Conservation (phyloP, 1,140 invertebrate genomes). For the Glossosoma conforme region DNA sequence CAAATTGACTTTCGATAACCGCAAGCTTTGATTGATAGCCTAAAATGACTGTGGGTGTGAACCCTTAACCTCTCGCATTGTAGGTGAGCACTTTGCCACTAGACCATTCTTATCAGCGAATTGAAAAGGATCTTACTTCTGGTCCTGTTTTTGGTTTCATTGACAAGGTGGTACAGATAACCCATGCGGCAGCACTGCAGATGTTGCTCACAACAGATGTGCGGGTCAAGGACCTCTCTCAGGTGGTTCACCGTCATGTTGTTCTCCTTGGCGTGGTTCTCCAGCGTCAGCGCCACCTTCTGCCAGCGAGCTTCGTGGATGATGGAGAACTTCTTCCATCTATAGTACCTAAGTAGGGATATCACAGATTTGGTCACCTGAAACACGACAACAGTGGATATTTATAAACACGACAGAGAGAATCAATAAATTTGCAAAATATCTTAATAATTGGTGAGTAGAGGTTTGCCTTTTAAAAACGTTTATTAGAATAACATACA, state of each 20-base stretch:
- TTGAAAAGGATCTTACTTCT: slow-evolving; percentile 60
- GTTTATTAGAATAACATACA: too few species aligned
- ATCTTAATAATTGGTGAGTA: too few species aligned
- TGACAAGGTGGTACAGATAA: slow-evolving; percentile 81
- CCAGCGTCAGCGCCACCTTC: slow-evolving; percentile 70
- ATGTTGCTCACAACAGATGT: slow-evolving; percentile 70
- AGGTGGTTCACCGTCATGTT: slow-evolving; percentile 81
- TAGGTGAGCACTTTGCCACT: too few species aligned
- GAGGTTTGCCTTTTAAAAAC: too few species aligned
- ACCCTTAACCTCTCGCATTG: too few species aligned
- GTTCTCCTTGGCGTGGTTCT: slow-evolving; percentile 62
- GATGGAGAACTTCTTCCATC: slow-evolving; percentile 92
- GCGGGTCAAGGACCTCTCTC: slow-evolving; percentile 59
- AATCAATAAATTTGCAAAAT: too few species aligned
- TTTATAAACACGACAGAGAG: too few species aligned
- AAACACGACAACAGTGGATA: slow-evolving; percentile 29
- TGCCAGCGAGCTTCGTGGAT: slow-evolving; percentile 79
- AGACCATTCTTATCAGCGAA: neutral
- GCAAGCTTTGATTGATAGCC: too few species aligned
- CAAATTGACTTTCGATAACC: too few species aligned
- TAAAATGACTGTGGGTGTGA: too few species aligned
- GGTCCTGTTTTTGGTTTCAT: slow-evolving; percentile 83
- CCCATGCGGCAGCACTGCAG: slow-evolving; percentile 66
- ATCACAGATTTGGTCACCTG: slow-evolving; percentile 91
- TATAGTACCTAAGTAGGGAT: slow-evolving; percentile 80